A percentile compares a stretch with the other conserved stretches of the same genome.
phyloP scores from a whole-genome alignment of 2,113 vertebrate genomes.

The Pterophyllum scalare region DNA sequence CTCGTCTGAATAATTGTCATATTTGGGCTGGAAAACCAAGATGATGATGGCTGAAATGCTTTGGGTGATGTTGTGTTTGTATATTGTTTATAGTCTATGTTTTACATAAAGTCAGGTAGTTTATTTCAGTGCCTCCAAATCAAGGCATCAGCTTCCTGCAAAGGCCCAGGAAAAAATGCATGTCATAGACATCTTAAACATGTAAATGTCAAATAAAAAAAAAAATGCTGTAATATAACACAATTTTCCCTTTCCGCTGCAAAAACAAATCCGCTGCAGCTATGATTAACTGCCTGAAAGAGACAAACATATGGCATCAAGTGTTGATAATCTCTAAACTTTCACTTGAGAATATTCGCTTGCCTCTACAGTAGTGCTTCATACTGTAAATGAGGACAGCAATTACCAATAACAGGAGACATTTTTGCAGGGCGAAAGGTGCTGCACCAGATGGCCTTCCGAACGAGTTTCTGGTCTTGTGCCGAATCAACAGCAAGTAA shows the following conservation, averaged over 20 bases:
- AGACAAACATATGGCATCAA: neutral
- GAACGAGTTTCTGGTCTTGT: neutral
- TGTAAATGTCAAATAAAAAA: neutral
- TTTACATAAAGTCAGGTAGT: too few species aligned
- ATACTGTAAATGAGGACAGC: neutral
- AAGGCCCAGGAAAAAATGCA: too few species aligned
- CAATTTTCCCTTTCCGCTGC: neutral
- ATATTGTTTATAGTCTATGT: too few species aligned
- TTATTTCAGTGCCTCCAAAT: too few species aligned
- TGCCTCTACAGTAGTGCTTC: neutral
- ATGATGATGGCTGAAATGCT: neutral
- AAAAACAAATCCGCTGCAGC: neutral
- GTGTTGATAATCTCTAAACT: neutral
- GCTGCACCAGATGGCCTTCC: constrained; percentile 29
- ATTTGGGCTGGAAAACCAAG: neutral
- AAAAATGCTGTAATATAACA: neutral
- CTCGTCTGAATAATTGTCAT: neutral
- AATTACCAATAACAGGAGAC: constrained; percentile 13
- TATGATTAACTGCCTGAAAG: neutral
- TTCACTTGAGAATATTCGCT: neutral
- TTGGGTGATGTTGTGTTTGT: neutral
- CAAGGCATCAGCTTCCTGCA: too few species aligned
- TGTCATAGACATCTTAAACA: too few species aligned
- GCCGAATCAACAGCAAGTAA: neutral
- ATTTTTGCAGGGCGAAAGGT: neutral